These are phyloP conservation scores for Trichopria drosophilae DNA, from an alignment of 2,888 invertebrate genomes.

Conservation along the genomic window DNA sequence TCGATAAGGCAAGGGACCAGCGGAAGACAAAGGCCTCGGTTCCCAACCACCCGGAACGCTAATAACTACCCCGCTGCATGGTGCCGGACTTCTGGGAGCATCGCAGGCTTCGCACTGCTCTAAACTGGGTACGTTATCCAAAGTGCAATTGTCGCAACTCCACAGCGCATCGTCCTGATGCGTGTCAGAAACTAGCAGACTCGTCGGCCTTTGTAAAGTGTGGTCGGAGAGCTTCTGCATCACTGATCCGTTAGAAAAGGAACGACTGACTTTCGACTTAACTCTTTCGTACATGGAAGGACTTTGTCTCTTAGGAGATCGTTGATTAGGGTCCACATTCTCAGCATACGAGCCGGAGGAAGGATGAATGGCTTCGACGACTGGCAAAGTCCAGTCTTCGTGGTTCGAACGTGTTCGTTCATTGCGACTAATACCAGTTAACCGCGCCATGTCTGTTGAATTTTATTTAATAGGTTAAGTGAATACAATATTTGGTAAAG, in stretches of 20 bases:
- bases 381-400: constrained; percentile 53
- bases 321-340: constrained; percentile 47
- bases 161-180: constrained; percentile 57
- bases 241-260: constrained; percentile 68
- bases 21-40: constrained; percentile 52
- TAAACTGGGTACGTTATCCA: constrained; percentile 70
- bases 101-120: constrained; percentile 77
- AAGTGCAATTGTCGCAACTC: constrained; percentile 76
- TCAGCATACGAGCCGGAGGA: constrained; percentile 40
- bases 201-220: constrained; percentile 63
- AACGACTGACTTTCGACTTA: constrained; percentile 64
- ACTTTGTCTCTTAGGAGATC: constrained; percentile 61
- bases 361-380: constrained; percentile 50
- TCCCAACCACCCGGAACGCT: constrained; percentile 61
- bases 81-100: constrained; percentile 65
- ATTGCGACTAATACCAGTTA: constrained; percentile 51
- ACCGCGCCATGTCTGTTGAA: constrained; percentile 51
- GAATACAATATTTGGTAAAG: not conserved
- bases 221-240: constrained; percentile 16
- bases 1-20: constrained; percentile 54
- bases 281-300: constrained; percentile 60
- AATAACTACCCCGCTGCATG: constrained; percentile 58
- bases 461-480: constrained; percentile 1
- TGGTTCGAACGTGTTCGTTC: constrained; percentile 44
- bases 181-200: constrained; percentile 64